Base-by-base conservation (phyloP, 2,888 invertebrate species). In the Diaperis boleti region DNA sequence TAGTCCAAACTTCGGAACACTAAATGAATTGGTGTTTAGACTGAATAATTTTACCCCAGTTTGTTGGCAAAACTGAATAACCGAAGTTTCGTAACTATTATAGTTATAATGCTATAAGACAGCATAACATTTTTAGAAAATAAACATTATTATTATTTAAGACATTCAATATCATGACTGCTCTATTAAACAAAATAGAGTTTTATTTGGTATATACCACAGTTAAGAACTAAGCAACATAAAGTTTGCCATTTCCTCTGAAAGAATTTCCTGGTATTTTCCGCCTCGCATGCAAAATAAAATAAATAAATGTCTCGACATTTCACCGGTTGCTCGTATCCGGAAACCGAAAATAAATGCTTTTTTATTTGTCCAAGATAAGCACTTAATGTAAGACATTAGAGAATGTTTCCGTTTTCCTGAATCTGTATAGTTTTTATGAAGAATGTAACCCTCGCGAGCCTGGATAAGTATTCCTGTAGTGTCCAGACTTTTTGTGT, bases 291-390 rank as follows among this genome's bases (percentile, higher is more conserved):
- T 39, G 42, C 11, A 42, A 42, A 54, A 54, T 42, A 54, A 54
- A 54, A 41, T 29, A 41, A 54, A 54, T 42, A 54, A 54, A 54
- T 42, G 54, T 54, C 52, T 13, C n/a, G 42, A 42, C 42, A 18
- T 54, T 54, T 42, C 42, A 54, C 41, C 41, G 39, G 52, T 37
- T 52, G 52, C 52, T 52, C 22, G 52, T 41, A 54, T 41, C 29
- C 54, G 54, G 17, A 54, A 41, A 39, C 54, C n/a, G 54, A 54
- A 54, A 33, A 33, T 11, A 33, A 33, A 42, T 42, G 42, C 42
- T 54, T 41, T 54, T 56, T 45, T 56, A 56, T 56, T 45, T 56
- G 33, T 31, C 13, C 41, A 42, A 54, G 54, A 54, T 54, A 54
- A 42, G 52, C 52, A 52, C 14, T 42, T 20, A 31, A 31, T 45